Percentiles rank a stretch among this genome's conserved stretches.
These are phyloP conservation scores for Hydroisotoma schaefferi DNA, from an alignment of 2,888 invertebrate species.

Conservation along the genomic window DNA sequence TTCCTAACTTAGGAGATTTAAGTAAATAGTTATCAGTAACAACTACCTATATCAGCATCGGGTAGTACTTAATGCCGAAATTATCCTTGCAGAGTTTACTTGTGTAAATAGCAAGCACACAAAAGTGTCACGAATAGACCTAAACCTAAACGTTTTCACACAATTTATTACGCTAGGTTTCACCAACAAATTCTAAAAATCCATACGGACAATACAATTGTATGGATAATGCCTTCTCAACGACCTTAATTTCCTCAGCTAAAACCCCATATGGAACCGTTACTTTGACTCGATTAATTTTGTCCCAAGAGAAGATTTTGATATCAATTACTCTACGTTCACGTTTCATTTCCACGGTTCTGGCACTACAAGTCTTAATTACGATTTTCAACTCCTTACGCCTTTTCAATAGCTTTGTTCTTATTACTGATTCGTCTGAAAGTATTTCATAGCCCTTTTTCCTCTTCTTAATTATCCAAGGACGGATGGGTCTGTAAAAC, in stretches of 20 bases:
- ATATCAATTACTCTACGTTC: slow-evolving; percentile 12
- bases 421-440: slow-evolving; percentile 16
- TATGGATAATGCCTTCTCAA: slow-evolving; percentile 14
- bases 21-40: no score
- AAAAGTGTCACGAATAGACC: no score
- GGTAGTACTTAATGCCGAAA: no score
- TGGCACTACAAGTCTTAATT: not conserved
- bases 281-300: slow-evolving; percentile 17
- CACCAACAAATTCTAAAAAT: not conserved
- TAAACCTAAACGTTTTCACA: slow-evolving; percentile 2
- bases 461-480: slow-evolving; percentile 18
- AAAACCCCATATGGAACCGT: slow-evolving; percentile 24
- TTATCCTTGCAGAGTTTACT: no score
- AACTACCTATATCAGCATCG: no score
- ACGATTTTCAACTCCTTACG: slow-evolving; percentile 19
- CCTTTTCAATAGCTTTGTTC: slow-evolving; percentile 16
- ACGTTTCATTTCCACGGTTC: slow-evolving; percentile 12
- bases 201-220: slow-evolving; percentile 22
- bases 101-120: no score
- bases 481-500: slow-evolving; percentile 3
- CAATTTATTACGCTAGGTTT: not conserved
- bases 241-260: slow-evolving; percentile 19
- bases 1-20: no score
- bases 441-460: slow-evolving; percentile 26
- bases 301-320: slow-evolving; percentile 28